phyloP scores from a whole-genome alignment of 1,140 invertebrate genomes.

The Arctopsyche grandis region DNA sequence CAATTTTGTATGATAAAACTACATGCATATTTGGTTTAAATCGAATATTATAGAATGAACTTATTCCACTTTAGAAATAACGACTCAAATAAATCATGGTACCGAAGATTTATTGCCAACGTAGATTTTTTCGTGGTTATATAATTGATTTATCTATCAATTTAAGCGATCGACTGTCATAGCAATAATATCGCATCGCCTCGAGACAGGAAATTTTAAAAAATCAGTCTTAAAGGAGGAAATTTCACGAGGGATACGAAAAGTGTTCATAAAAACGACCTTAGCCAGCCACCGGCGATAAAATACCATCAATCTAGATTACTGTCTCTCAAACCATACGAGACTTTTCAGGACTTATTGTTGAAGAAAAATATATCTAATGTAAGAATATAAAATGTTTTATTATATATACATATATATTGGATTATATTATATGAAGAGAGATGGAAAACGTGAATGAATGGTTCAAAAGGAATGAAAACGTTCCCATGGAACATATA shows the following conservation, averaged over 20 bases:
- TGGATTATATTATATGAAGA: background rate
- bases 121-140: background rate
- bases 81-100: background rate
- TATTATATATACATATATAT: background rate
- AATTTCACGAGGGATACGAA: conserved; percentile 27
- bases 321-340: conserved; percentile 38
- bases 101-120: background rate
- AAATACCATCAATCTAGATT: conserved; percentile 43
- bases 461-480: background rate
- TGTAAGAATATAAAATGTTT: conserved; percentile 14
- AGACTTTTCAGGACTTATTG: conserved; percentile 39
- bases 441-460: background rate
- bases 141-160: conserved; percentile 23
- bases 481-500: background rate
- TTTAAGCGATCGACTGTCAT: conserved; percentile 8
- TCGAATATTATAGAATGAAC: too few species aligned
- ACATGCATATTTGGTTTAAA: too few species aligned
- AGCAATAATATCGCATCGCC: background rate
- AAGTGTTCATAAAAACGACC: conserved; percentile 32
- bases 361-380: conserved; percentile 22
- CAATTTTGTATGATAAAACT: too few species aligned
- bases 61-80: too few species aligned
- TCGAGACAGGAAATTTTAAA: too few species aligned
- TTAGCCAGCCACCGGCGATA: conserved; percentile 35
- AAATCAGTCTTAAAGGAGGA: background rate